These are phyloP conservation scores for Thalassaphorura encarpata DNA, from an alignment of 1,140 invertebrate genomes.

Conservation along the genomic window DNA sequence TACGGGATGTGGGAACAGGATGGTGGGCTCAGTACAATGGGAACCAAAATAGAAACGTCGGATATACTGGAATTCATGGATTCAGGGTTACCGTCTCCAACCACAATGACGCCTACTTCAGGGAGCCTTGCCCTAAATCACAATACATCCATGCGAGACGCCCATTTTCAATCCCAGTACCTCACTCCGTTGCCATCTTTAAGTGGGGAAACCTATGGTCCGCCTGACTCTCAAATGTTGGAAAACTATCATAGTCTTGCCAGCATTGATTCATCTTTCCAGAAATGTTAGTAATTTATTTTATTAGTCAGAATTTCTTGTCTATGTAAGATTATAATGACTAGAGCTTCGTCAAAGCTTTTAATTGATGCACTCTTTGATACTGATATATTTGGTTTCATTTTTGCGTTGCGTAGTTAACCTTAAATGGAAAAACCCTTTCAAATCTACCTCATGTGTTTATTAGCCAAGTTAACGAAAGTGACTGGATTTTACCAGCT, in stretches of 20 bases:
- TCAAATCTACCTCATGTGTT: too few relatives aligned
- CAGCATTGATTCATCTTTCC: constrained; percentile 18
- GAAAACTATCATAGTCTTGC: constrained; percentile 13
- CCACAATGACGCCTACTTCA: background rate
- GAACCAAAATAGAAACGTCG: constrained; percentile 21
- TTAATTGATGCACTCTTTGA: too few relatives aligned
- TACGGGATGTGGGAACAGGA: constrained; percentile 29
- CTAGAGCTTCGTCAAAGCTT: too few relatives aligned
- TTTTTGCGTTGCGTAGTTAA: too few relatives aligned
- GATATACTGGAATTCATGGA: constrained; percentile 27
- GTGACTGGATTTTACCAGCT: too few relatives aligned
- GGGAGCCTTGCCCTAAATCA: background rate
- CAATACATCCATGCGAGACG: background rate
- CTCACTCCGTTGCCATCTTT: constrained; percentile 14
- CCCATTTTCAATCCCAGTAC: constrained; percentile 14
- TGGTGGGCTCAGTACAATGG: constrained; percentile 2
- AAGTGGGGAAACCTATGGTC: constrained; percentile 15
- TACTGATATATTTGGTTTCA: too few relatives aligned
- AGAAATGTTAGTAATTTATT: constrained; percentile 16
- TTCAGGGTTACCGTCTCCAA: constrained; percentile 5
- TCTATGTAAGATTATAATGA: background rate
- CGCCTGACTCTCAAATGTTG: constrained; percentile 12
- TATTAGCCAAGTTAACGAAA: too few relatives aligned
- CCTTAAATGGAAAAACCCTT: too few relatives aligned
- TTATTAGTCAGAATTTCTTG: background rate